Conservation (phyloP, 2,797 vertebrate species). For the Chlorospingus semifuscus region DNA sequence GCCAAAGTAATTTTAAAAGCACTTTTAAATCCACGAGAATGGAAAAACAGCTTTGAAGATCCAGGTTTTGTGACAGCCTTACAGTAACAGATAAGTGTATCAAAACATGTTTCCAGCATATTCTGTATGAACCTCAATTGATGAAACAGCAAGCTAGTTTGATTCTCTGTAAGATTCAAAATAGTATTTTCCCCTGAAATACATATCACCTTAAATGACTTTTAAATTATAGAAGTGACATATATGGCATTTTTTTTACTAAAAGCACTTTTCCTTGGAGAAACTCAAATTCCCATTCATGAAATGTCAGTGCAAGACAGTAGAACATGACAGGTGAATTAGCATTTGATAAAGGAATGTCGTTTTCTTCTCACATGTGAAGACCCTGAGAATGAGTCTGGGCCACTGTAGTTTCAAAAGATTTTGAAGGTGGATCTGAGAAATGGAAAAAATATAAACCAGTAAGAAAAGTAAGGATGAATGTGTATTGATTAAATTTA, state of each 20-base stretch:
- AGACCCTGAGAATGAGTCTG: not conserved
- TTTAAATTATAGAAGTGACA: not conserved
- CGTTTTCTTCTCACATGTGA: not conserved
- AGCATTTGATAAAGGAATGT: not conserved
- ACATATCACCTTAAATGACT: not conserved
- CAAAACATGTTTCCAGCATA: not conserved
- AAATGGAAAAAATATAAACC: not conserved
- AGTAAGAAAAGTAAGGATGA: not conserved
- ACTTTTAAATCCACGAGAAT: not conserved
- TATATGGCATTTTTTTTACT: not conserved
- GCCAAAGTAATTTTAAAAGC: not conserved
- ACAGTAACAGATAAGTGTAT: not conserved
- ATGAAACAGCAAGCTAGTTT: not conserved
- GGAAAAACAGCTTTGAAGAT: constrained; percentile 2
- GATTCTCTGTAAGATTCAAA: not conserved
- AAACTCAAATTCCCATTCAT: not conserved
- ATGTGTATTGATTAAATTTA: not conserved
- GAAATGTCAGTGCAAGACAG: not conserved
- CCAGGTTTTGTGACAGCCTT: not conserved
- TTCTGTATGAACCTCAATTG: not conserved
- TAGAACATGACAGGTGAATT: not conserved
- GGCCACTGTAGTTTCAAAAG: not conserved
- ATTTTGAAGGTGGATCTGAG: not conserved
- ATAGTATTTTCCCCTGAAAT: not conserved
- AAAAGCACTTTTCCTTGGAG: not conserved